Percentiles rank a stretch among this genome's conserved stretches.
Evolutionary conservation across 2,888 invertebrate species (phyloP).

Genomic region (Ecliptopera silaceata): DNA sequence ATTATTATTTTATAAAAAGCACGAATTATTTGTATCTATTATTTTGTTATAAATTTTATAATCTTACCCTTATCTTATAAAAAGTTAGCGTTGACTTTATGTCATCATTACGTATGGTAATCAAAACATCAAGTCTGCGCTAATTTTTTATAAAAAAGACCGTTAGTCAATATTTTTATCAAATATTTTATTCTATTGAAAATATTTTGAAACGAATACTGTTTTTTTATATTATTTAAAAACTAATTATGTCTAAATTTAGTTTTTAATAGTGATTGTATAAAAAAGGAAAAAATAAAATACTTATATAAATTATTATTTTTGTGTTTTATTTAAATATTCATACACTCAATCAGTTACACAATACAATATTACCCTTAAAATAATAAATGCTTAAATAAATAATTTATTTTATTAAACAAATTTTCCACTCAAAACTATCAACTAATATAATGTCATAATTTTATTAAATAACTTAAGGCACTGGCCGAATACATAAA

Average conservation of each 20-base stretch:
- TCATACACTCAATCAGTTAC: not conserved
- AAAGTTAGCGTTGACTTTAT: too few species aligned
- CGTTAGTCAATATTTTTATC: too few species aligned
- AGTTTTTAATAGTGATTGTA: conserved; percentile 9
- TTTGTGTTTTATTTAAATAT: not conserved
- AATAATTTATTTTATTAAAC: not conserved
- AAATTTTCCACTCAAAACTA: too few species aligned
- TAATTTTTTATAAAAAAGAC: too few species aligned
- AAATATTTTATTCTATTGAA: too few species aligned
- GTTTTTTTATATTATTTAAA: not conserved
- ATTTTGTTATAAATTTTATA: too few species aligned
- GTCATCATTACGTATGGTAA: too few species aligned
- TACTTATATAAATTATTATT: not conserved
- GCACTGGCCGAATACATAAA: not conserved
- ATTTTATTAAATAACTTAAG: not conserved
- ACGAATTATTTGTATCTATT: not conserved
- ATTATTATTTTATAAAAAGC: not conserved
- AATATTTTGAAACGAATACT: not conserved
- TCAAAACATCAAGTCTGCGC: too few species aligned
- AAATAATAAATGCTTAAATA: not conserved
- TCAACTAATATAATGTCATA: not conserved
- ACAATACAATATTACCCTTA: not conserved
- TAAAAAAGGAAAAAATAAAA: conserved; percentile 5
- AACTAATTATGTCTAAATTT: not conserved
- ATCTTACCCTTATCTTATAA: too few species aligned